These are phyloP conservation scores for Eucera pruinosa DNA, from an alignment of 2,888 invertebrate species.

Conservation along the genomic window DNA sequence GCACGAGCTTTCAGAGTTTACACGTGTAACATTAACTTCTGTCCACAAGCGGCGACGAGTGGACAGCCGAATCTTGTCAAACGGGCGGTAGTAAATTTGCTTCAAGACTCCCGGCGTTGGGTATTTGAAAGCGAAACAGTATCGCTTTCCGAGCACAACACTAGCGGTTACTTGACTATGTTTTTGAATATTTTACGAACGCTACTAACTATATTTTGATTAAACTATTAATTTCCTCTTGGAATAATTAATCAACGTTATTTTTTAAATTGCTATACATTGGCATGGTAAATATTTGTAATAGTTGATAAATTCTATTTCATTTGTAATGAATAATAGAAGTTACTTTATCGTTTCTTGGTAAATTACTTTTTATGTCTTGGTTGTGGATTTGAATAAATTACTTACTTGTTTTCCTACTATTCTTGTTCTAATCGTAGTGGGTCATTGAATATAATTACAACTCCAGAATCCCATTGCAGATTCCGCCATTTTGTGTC, in stretches of 20 bases:
- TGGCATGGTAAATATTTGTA: too few relatives aligned
- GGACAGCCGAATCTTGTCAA: constrained; percentile 22
- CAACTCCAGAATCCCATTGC: constrained; percentile 20
- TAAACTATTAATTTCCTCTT: too few relatives aligned
- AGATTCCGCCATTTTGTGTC: constrained; percentile 11
- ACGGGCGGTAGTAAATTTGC: constrained; percentile 7
- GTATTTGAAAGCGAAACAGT: constrained; percentile 19
- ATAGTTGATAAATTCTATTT: too few relatives aligned
- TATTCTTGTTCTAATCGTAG: constrained; percentile 22
- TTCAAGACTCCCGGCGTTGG: background rate
- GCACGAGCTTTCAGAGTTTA: constrained; percentile 10
- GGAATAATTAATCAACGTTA: too few relatives aligned
- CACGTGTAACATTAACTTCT: constrained; percentile 11
- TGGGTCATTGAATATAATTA: constrained; percentile 39
- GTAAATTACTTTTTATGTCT: too few relatives aligned
- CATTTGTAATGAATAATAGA: too few relatives aligned
- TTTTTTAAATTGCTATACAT: too few relatives aligned
- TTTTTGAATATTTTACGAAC: constrained; percentile 14
- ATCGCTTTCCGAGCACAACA: background rate
- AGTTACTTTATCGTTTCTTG: too few relatives aligned
- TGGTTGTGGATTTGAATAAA: too few relatives aligned
- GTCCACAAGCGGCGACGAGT: constrained; percentile 8
- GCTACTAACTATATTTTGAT: too few relatives aligned
- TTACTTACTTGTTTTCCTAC: background rate
- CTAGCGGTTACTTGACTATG: background rate